Percentiles rank a stretch among this genome's conserved stretches.
Evolutionary conservation across 2,113 vertebrate species (phyloP).

Genomic region (Martes martes): DNA sequence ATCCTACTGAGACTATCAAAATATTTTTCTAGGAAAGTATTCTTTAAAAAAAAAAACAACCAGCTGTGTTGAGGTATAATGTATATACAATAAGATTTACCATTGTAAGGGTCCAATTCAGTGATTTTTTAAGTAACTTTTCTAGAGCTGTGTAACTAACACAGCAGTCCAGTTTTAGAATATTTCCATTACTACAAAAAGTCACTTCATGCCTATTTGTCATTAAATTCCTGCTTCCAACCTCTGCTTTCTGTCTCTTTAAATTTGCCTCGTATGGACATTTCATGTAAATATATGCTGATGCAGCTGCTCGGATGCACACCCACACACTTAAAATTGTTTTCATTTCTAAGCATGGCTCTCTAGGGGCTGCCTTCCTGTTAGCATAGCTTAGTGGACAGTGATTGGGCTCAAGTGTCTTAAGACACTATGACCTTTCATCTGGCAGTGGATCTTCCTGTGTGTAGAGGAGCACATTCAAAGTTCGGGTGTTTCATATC

Average conservation of each 20-base stretch:
- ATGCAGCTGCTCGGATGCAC: not conserved
- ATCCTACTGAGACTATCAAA: constrained; percentile 13
- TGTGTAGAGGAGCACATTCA: not conserved
- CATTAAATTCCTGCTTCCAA: not conserved
- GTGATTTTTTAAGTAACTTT: constrained; percentile 4
- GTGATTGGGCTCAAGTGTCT: not conserved
- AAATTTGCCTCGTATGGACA: not conserved
- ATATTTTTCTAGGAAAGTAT: not conserved
- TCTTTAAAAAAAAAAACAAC: not conserved
- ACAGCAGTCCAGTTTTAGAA: not conserved
- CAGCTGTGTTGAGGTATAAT: not conserved
- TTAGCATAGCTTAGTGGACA: not conserved
- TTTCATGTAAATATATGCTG: not conserved
- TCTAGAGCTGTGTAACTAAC: not conserved
- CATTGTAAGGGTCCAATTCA: not conserved
- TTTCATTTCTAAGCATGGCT: not conserved
- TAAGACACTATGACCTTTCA: not conserved
- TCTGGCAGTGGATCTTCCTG: not conserved
- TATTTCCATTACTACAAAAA: not conserved
- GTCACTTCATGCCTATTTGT: not conserved
- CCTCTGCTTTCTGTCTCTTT: not conserved
- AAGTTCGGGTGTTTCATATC: not conserved
- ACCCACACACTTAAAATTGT: not conserved
- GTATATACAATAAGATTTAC: not conserved
- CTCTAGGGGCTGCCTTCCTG: not conserved